A percentile compares a stretch with the other conserved stretches of the same genome.
These are phyloP conservation scores for Halesus radiatus DNA, from an alignment of 1,140 invertebrate species.

Conservation along the genomic window DNA sequence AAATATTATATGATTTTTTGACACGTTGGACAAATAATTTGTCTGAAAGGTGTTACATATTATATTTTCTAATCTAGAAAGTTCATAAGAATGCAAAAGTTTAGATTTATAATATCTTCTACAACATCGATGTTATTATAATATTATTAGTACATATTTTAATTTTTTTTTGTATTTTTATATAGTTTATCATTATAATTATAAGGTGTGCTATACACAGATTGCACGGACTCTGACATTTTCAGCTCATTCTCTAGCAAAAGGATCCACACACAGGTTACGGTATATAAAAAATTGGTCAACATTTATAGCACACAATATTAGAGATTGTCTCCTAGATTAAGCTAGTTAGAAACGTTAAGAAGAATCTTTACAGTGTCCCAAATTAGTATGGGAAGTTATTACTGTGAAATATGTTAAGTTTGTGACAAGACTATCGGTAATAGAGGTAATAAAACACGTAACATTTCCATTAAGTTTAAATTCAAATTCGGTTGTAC, in stretches of 20 bases:
- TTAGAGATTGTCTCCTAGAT: conserved; percentile 30
- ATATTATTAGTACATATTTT: neutral
- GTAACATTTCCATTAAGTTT: neutral
- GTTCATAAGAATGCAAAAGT: conserved; percentile 6
- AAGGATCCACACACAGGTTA: neutral
- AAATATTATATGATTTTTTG: too few species aligned
- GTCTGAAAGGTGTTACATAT: too few species aligned
- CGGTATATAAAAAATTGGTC: conserved; percentile 30
- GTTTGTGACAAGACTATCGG: neutral
- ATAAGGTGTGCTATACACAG: conserved; percentile 9
- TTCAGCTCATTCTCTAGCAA: neutral
- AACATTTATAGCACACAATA: conserved; percentile 22
- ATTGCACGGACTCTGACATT: neutral
- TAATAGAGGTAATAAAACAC: neutral
- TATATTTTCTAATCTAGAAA: too few species aligned
- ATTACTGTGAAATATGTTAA: neutral
- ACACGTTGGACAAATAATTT: too few species aligned
- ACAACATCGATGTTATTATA: neutral
- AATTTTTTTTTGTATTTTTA: neutral
- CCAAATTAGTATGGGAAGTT: neutral
- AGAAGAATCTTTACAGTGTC: neutral
- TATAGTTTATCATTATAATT: neutral
- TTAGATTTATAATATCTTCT: neutral
- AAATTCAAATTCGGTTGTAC: neutral
- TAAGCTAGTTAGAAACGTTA: conserved; percentile 18